These are phyloP conservation scores for Ochlodes sylvanus DNA, from an alignment of 2,888 invertebrate species.

Conservation along the genomic window DNA sequence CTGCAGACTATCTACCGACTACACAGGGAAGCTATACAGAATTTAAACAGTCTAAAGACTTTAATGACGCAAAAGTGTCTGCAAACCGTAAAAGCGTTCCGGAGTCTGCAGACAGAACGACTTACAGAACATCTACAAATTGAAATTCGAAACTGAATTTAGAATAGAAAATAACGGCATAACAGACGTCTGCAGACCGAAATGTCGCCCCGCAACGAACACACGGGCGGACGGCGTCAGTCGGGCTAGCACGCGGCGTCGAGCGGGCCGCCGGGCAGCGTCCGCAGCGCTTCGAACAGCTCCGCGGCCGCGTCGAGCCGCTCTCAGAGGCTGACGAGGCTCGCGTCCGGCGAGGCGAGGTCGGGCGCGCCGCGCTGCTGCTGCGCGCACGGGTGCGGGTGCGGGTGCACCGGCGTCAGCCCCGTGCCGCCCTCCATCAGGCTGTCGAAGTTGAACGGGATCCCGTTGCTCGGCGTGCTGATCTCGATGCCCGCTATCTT, in stretches of 20 bases:
- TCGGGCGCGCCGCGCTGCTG: conserved; percentile 89
- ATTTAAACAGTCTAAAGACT: too few species aligned
- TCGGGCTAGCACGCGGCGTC: too few species aligned
- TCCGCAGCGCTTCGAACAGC: conserved; percentile 40
- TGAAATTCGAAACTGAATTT: too few species aligned
- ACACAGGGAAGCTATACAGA: neutral
- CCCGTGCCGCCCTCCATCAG: conserved; percentile 97
- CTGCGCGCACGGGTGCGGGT: conserved; percentile 87
- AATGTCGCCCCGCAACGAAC: neutral
- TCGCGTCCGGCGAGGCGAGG: conserved; percentile 90
- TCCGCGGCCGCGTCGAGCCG: conserved; percentile 50
- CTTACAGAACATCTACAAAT: neutral
- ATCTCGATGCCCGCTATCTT: conserved; percentile 93
- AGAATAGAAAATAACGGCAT: too few species aligned
- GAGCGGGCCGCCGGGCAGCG: too few species aligned
- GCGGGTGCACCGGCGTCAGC: conserved; percentile 90
- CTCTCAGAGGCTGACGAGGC: conserved; percentile 93
- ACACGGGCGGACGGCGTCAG: too few species aligned
- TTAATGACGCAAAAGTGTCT: neutral
- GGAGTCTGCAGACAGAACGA: neutral
- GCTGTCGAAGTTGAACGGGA: conserved; percentile 96
- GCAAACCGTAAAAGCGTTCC: neutral
- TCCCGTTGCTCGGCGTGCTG: conserved; percentile 94
- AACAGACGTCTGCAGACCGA: neutral
- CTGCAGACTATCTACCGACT: conserved; percentile 26